Conservation (phyloP, 2,888 invertebrate genomes). For the Empis stercorea region DNA sequence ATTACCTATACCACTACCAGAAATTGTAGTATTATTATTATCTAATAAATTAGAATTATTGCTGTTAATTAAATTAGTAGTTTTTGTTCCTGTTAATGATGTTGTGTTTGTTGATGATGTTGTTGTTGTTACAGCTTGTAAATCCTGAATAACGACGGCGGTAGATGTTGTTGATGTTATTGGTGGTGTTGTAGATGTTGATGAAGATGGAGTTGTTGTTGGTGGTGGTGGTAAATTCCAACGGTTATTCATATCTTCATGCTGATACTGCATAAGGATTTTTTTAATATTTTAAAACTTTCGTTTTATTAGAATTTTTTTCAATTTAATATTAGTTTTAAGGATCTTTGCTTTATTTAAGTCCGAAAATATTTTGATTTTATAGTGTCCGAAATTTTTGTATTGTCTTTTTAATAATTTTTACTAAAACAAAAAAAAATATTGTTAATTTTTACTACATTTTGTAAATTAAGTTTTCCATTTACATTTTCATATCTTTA, state of each 20-base stretch:
- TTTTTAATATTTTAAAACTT: conserved; percentile 54
- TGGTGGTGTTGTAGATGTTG: conserved; percentile 3
- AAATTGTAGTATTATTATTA: neutral
- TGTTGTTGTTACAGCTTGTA: neutral
- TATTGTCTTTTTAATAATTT: no score
- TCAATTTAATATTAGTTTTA: no score
- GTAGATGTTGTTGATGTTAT: conserved; percentile 1
- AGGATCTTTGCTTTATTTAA: no score
- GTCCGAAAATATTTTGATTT: no score
- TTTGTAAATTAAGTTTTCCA: no score
- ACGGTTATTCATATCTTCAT: conserved; percentile 43
- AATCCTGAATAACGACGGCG: neutral
- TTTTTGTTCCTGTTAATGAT: neutral
- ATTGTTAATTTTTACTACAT: no score
- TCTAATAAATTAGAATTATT: neutral
- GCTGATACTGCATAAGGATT: conserved; percentile 68
- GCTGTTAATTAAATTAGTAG: neutral
- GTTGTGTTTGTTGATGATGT: neutral
- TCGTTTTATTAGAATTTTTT: no score
- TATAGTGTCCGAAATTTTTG: no score
- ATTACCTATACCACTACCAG: neutral
- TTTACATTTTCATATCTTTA: no score
- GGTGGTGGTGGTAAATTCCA: conserved; percentile 13
- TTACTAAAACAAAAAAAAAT: no score
- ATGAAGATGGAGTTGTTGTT: conserved; percentile 2